Evolutionary conservation across 1,140 invertebrate genomes (phyloP), one percentile per base, ranked within the genome.

Genomic region (Globodera rostochiensis): DNA sequence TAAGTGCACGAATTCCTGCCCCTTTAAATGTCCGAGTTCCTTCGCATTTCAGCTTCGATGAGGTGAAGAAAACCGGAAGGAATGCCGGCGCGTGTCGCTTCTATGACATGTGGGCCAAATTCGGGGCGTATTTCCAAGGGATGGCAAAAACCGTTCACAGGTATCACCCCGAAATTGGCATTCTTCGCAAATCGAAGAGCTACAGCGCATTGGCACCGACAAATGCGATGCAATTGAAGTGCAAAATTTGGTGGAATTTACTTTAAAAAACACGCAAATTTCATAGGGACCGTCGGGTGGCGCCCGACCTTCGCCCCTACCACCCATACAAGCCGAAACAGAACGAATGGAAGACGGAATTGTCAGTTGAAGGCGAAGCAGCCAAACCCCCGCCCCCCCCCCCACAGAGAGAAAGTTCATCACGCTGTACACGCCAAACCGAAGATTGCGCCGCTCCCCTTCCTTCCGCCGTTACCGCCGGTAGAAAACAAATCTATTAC

Each of bases 301-400:
- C 25, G 6, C 69, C 77, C 13, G 83, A 84, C 70, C 67, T 84
- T 9, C 79, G 83, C 19, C 84, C 84, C 11, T 84, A 70, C 46
- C 74, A 75, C 8, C 25, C 84, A 0, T 84, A 84, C 69, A 71
- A 71, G 49, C 80, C 83, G 46, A 82, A 84, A 60, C 78, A 84
- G 67, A 60, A 47, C 7, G 83, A 84, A 74, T 84, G 82, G 75
- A 74, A 77, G 45, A 19, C 47, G 67, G 50, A 79, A 21, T 36
- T 36, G 21, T 64, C 57, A 64, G 57, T 64, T 6, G 2, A 45
- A 57, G 57, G 57, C 11, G 19, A 19, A 19, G 3, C 36, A 36
- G 36, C 36, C 1, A 36, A 36, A 36, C 3, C 36, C 2, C 1
- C 19, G 15, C 49, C 46, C n/a, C 25, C 21, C 36, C 64, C 79